Percentiles rank a stretch among this genome's conserved stretches.
These are phyloP conservation scores for Xylota segnis DNA, from an alignment of 2,888 invertebrate species.

Conservation along the genomic window DNA sequence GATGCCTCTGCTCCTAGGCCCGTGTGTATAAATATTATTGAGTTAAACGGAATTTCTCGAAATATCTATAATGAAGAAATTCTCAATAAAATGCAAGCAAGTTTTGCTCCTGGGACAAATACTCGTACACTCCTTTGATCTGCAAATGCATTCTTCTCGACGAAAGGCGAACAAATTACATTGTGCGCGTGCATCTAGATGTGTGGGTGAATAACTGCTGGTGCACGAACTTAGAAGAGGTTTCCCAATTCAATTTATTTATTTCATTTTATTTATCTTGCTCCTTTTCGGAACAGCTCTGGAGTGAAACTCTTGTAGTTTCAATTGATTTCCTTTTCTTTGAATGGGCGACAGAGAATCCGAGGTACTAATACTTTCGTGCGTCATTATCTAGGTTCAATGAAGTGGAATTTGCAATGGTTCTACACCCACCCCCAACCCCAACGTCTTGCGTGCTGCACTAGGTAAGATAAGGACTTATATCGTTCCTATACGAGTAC, in stretches of 20 bases:
- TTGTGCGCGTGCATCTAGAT: conserved; percentile 31
- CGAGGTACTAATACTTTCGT: conserved; percentile 49
- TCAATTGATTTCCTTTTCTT: conserved; percentile 68
- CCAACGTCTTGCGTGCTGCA: conserved; percentile 49
- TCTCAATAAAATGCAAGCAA: conserved; percentile 29
- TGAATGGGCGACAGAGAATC: conserved; percentile 37
- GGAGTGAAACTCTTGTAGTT: conserved; percentile 58
- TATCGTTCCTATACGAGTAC: conserved; percentile 11
- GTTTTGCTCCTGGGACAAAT: conserved; percentile 37
- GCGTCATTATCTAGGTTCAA: conserved; percentile 70
- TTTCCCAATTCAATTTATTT: conserved; percentile 59
- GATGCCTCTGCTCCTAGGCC: background rate
- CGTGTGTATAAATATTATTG: conserved; percentile 56
- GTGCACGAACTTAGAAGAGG: conserved; percentile 15
- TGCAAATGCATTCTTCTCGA: conserved; percentile 57
- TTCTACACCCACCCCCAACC: too few relatives aligned
- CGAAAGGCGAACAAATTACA: conserved; percentile 47
- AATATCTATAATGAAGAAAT: conserved; percentile 39
- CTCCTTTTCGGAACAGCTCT: conserved; percentile 30
- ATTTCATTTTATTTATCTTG: conserved; percentile 67
- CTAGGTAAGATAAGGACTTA: conserved; percentile 58
- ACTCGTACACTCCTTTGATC: conserved; percentile 50
- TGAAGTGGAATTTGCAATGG: conserved; percentile 63
- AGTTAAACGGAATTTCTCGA: conserved; percentile 57
- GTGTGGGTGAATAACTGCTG: conserved; percentile 1